Percentiles rank a stretch among this genome's conserved stretches.
These are phyloP conservation scores for Phaedon cochleariae DNA, from an alignment of 2,888 invertebrate species.

Conservation along the genomic window DNA sequence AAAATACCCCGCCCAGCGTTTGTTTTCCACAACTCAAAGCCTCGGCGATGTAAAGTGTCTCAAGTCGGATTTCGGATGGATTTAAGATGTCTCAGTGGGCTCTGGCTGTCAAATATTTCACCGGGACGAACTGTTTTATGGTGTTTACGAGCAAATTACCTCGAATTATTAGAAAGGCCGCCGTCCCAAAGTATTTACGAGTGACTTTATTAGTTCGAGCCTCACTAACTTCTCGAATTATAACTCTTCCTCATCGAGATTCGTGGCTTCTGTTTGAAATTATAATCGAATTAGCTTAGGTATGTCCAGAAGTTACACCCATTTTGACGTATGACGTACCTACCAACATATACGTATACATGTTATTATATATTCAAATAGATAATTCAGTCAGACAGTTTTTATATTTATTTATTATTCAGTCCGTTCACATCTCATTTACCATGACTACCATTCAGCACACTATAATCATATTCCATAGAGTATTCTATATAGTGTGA, in stretches of 20 bases:
- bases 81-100: slow-evolving; percentile 42
- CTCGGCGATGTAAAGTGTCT: slow-evolving; percentile 32
- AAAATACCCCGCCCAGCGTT: slow-evolving; percentile 36
- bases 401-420: too few relatives aligned
- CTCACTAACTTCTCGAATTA: slow-evolving; percentile 40
- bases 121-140: slow-evolving; percentile 55
- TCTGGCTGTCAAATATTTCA: slow-evolving; percentile 52
- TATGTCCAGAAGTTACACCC: not conserved
- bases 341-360: too few relatives aligned
- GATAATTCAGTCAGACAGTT: too few relatives aligned
- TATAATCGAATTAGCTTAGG: slow-evolving; percentile 41
- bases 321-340: too few relatives aligned
- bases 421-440: too few relatives aligned
- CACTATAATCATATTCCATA: too few relatives aligned
- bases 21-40: slow-evolving; percentile 43
- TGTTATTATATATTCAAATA: too few relatives aligned
- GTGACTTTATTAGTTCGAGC: slow-evolving; percentile 48
- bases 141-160: slow-evolving; percentile 59
- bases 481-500: too few relatives aligned
- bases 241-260: slow-evolving; percentile 23
- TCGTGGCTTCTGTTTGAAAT: slow-evolving; percentile 42
- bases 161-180: slow-evolving; percentile 55
- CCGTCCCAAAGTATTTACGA: slow-evolving; percentile 53
- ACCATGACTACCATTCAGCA: too few relatives aligned
- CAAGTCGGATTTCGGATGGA: slow-evolving; percentile 39